Evolutionary conservation across 2,797 vertebrate genomes (phyloP).

Genomic region (Cynodonichthys magdalenae): DNA sequence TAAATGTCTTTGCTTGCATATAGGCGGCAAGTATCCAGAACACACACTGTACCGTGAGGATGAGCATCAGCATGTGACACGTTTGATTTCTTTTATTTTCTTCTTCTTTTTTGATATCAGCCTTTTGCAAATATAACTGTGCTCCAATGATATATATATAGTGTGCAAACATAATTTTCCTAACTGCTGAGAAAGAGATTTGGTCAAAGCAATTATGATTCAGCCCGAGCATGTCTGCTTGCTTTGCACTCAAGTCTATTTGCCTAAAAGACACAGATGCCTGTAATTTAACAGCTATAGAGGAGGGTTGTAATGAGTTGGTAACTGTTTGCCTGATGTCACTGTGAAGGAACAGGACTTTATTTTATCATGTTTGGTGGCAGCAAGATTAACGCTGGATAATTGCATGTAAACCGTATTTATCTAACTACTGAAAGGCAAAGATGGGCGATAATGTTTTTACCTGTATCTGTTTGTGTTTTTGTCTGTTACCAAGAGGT

Average conservation of each 20-base stretch:
- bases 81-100: background rate
- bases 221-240: slow-evolving; percentile 60
- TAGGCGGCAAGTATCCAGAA: background rate
- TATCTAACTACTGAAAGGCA: too few relatives aligned
- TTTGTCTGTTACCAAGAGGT: too few relatives aligned
- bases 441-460: too few relatives aligned
- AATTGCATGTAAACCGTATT: slow-evolving; percentile 6
- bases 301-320: slow-evolving; percentile 61
- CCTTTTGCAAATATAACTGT: slow-evolving; percentile 6
- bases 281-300: slow-evolving; percentile 70
- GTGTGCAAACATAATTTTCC: slow-evolving; percentile 49
- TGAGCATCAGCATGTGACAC: background rate
- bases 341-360: slow-evolving; percentile 46
- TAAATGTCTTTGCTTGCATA: too few relatives aligned
- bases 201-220: slow-evolving; percentile 66
- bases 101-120: background rate
- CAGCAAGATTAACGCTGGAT: slow-evolving; percentile 11
- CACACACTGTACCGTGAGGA: background rate
- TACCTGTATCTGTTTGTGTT: too few relatives aligned
- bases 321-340: slow-evolving; percentile 64
- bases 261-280: slow-evolving; percentile 75
- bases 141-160: slow-evolving; percentile 26
- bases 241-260: slow-evolving; percentile 62
- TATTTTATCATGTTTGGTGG: slow-evolving; percentile 59
- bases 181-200: slow-evolving; percentile 66